These are phyloP conservation scores for Mobula birostris DNA, from an alignment of 2,113 vertebrate genomes.

Conservation along the genomic window DNA sequence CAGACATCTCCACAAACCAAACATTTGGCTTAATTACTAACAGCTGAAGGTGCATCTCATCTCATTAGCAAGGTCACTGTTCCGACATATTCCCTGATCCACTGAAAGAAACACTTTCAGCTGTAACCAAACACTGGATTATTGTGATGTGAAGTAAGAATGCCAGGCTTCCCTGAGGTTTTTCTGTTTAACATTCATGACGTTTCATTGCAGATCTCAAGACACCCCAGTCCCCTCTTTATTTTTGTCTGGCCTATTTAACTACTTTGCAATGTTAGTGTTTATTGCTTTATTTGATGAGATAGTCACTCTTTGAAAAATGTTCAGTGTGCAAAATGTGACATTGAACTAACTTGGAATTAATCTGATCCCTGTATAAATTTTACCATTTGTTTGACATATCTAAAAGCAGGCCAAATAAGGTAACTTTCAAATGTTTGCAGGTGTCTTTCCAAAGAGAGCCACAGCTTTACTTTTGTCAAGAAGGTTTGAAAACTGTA, in stretches of 20 bases:
- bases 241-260: background rate
- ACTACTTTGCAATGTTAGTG: background rate
- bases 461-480: background rate
- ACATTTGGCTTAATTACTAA: conserved; percentile 28
- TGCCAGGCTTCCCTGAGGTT: conserved; percentile 8
- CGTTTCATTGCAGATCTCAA: conserved; percentile 15
- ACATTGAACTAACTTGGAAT: background rate
- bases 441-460: background rate
- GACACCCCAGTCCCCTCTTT: too few species aligned
- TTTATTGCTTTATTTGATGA: background rate
- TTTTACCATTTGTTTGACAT: background rate
- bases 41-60: conserved; percentile 38
- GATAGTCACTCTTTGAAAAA: background rate
- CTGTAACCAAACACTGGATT: conserved; percentile 36
- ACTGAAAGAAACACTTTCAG: conserved; percentile 34
- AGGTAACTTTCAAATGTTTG: background rate
- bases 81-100: conserved; percentile 23
- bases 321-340: background rate
- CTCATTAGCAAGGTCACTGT: conserved; percentile 36
- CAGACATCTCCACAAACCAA: conserved; percentile 33
- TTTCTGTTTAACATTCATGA: conserved; percentile 15
- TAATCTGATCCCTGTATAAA: background rate
- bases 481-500: background rate
- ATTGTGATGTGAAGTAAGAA: conserved; percentile 31
- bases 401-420: background rate